phyloP scores from a whole-genome alignment of 2,888 invertebrate species.

The Scaeva pyrastri region DNA sequence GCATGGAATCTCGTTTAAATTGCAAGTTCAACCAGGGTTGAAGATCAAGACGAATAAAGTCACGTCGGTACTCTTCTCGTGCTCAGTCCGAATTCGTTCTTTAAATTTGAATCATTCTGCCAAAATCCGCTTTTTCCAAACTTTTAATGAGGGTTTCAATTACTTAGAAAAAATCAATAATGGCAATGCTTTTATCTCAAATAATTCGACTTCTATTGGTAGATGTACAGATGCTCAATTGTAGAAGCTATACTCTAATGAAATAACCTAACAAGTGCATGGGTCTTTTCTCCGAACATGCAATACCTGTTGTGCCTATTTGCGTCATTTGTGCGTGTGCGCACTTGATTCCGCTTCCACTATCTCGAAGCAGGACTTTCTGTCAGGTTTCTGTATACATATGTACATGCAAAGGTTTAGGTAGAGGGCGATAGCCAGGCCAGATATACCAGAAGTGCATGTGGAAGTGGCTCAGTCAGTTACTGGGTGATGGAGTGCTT shows the following conservation, averaged over 20 bases:
- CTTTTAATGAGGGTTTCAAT: too few relatives aligned
- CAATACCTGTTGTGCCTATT: constrained; percentile 30
- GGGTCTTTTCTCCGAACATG: constrained; percentile 25
- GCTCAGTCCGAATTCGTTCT: too few relatives aligned
- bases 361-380: neutral
- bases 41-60: too few relatives aligned
- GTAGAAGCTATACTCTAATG: constrained; percentile 60
- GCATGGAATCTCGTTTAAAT: too few relatives aligned
- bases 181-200: constrained; percentile 4
- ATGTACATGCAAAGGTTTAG: constrained; percentile 30
- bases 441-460: constrained; percentile 48
- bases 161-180: neutral
- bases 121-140: too few relatives aligned
- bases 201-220: neutral
- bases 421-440: constrained; percentile 35
- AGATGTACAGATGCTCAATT: constrained; percentile 26
- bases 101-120: neutral
- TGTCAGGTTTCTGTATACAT: neutral
- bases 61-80: too few relatives aligned
- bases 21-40: too few relatives aligned
- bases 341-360: constrained; percentile 30
- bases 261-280: constrained; percentile 63
- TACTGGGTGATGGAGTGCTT: constrained; percentile 68
- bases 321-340: constrained; percentile 37
- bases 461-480: constrained; percentile 73